Base-by-base conservation (phyloP, 2,888 invertebrate species). In the Scaptomyza cyrtandrae region DNA sequence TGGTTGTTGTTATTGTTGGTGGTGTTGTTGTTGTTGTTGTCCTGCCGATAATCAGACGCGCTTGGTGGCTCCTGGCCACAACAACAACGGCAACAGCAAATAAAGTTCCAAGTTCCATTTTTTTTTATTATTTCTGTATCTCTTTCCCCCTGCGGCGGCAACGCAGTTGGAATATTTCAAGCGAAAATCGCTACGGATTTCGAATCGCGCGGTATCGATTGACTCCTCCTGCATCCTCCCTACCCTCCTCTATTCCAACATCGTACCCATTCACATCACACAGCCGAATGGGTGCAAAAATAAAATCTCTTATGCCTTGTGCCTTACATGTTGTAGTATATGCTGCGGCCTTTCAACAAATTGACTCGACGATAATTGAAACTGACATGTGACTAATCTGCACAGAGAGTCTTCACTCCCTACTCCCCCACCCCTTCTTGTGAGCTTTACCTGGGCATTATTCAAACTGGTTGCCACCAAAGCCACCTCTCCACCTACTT, bases 361-460 rank as follows among this genome's bases (percentile, higher is more conserved):
- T 90, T 90, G 90, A 84, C 89, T 90, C 88, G 89, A 90, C 87
- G 87, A 90, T 91, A 91, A 91, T 91, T 91, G 91, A 91, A 90
- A 89, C 89, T 91, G 91, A 91, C 91, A 91, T 91, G 90, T 91
- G 91, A 91, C 91, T 91, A 91, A 91, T 91, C 91, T 88, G 90
- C 88, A 86, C 88, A 71, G 73, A 77, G 79, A 41, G 41, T 41
- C 16, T 16, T 9, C 41, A 16, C 41, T n/a, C 9, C 37, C 60
- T 57, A 6, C 24, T 33, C 16, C 59, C 46, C 35, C 50, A 56
- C 43, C 44, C n/a, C 1, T 4, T 7, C 7, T 7, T 11, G 3
- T 37, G 14, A 39, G 39, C 39, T 39, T 39, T 39, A 39, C 14
- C 39, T 39, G 33, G 49, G 60, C 66, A 41, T 79, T 80, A 76